phyloP scores from a whole-genome alignment of 2,888 invertebrate species.

The Trichogramma dendrolimi region DNA sequence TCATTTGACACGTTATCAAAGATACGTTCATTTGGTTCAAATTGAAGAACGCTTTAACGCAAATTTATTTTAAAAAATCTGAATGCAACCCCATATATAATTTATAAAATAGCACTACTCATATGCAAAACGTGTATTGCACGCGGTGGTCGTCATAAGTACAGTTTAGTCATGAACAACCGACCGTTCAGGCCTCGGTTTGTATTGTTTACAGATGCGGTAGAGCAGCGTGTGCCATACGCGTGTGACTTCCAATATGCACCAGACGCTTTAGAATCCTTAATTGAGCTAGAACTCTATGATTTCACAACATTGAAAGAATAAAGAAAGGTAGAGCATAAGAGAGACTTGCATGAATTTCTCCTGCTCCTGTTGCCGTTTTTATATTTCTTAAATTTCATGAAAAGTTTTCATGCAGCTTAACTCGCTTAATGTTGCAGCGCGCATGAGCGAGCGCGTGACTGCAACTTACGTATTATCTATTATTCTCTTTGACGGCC shows the following conservation, averaged over 20 bases:
- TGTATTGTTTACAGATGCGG: conserved; percentile 11
- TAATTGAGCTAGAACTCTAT: conserved; percentile 11
- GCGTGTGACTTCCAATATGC: neutral
- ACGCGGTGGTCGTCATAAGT: neutral
- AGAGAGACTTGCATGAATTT: neutral
- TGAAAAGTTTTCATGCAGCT: neutral
- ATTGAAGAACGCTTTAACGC: too few species aligned
- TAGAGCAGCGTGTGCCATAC: conserved; percentile 2
- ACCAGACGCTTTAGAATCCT: neutral
- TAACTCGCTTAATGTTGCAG: neutral
- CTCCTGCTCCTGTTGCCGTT: neutral
- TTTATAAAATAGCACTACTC: neutral
- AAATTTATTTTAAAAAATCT: too few species aligned
- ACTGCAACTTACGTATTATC: too few species aligned
- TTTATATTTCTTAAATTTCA: neutral
- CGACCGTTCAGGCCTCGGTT: neutral
- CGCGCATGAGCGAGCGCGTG: too few species aligned
- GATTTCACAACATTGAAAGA: neutral
- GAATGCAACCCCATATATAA: neutral
- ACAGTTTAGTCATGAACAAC: neutral
- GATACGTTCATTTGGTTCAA: too few species aligned
- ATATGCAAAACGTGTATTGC: neutral
- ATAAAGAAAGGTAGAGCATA: too few species aligned
- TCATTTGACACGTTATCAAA: too few species aligned
- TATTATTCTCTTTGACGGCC: conserved; percentile 1